Evolutionary conservation across 2,113 vertebrate species (phyloP), one percentile per base, ranked within the genome.

Genomic region (Chauna torquata): DNA sequence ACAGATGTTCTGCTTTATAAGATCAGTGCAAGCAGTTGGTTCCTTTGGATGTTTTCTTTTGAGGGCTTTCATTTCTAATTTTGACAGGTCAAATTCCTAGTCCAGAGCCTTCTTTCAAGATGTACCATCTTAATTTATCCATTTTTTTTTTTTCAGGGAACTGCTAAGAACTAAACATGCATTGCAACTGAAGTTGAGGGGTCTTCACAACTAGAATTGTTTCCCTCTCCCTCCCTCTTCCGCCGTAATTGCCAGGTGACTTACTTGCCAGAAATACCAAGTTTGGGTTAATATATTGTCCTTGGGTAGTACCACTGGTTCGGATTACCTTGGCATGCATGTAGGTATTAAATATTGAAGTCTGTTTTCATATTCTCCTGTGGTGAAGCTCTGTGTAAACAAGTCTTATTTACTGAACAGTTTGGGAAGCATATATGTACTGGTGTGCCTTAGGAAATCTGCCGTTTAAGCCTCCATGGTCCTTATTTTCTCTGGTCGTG

Each of bases 261-360:
- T 91, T 2, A 42, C 50, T 91, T 64, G 38, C 65, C 91, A 54
- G 75, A 72, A 92, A 70, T 93, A 88, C 8, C 50, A 68, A 72
- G 32, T 85, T 61, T 89, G 49, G 61, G 93, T 90, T 95, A 93
- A 94, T 94, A 42, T 57, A 17, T 93, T 69, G 90, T 94, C 83
- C 44, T 70, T 87, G 80, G 25, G 12, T 83, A 69, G 32, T 92
- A 83, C 61, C 36, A 8, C 24, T 54, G 70, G 82, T 91, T 88
- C 81, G 50, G 49, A 55, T 80, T 93, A 82, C 70, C 52, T 85
- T 82, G 72, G 19, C 91, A 69, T 90, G 49, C 64, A 11, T 90
- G 90, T 88, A 81, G 82, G 34, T 93, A 93, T 94, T 92, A 96
- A 93, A 93, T 94, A 96, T 96, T 97, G 85, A 97, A 96, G 91